Conservation (phyloP, 1,140 invertebrate genomes). For the Arctopsyche grandis region DNA sequence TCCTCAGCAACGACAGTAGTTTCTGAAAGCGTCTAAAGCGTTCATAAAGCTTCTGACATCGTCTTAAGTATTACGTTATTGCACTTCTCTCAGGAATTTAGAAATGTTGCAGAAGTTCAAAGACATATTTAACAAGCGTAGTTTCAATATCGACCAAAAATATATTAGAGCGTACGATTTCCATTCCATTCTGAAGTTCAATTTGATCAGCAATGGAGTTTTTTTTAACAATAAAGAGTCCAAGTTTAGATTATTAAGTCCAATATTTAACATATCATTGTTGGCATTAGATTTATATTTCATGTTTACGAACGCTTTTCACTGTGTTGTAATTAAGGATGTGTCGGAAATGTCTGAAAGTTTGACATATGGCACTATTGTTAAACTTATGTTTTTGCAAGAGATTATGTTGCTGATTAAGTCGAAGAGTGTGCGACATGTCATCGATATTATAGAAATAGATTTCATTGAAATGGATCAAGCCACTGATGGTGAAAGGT, state of each 20-base stretch:
- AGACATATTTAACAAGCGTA: constrained; percentile 29
- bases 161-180: constrained; percentile 36
- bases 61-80: not conserved
- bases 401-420: constrained; percentile 33
- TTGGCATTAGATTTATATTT: not conserved
- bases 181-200: constrained; percentile 9
- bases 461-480: constrained; percentile 38
- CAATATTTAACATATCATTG: not conserved
- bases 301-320: constrained; percentile 17
- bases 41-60: not conserved
- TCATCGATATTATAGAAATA: constrained; percentile 21
- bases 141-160: constrained; percentile 22
- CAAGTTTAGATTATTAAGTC: constrained; percentile 8
- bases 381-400: constrained; percentile 24
- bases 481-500: not conserved
- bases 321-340: constrained; percentile 33
- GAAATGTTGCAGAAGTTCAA: constrained; percentile 33
- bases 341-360: constrained; percentile 40
- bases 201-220: constrained; percentile 32
- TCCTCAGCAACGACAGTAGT: no score
- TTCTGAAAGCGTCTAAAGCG: no score
- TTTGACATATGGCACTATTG: constrained; percentile 7
- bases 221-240: constrained; percentile 31
- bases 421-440: not conserved
- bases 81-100: no score